Percentiles rank a stretch among this genome's conserved stretches.
Conservation (phyloP, 2,797 vertebrate species). For the Sternarchorhynchus goeldii region DNA sequence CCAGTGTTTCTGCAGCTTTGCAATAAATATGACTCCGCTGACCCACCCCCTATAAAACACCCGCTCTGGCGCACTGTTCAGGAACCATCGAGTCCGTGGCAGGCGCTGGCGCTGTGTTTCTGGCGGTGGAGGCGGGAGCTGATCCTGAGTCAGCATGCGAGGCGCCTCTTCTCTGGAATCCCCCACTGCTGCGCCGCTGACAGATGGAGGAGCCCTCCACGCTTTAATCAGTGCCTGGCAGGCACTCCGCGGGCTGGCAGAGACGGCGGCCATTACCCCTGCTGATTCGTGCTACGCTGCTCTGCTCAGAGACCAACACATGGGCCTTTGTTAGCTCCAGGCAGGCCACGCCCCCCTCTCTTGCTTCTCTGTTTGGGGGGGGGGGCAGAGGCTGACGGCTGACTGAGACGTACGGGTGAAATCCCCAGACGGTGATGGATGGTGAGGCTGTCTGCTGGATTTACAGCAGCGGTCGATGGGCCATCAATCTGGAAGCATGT, state of each 20-base stretch:
- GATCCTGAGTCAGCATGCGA: slow-evolving; percentile 10
- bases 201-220: slow-evolving; percentile 43
- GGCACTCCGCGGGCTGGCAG: slow-evolving; percentile 35
- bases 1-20: not conserved
- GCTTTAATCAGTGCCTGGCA: slow-evolving; percentile 49
- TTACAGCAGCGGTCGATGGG: slow-evolving; percentile 67
- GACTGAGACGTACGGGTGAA: too few species aligned
- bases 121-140: slow-evolving; percentile 10
- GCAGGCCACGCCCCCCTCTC: slow-evolving; percentile 13
- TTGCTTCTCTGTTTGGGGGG: not conserved
- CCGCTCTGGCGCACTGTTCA: not conserved
- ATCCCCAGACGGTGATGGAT: slow-evolving; percentile 43
- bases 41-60: not conserved
- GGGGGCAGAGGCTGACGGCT: slow-evolving; percentile 1
- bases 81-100: not conserved
- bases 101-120: not conserved
- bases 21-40: not conserved
- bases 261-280: slow-evolving; percentile 47
- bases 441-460: slow-evolving; percentile 56
- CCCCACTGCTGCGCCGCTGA: slow-evolving; percentile 44
- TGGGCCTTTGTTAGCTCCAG: slow-evolving; percentile 26
- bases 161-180: slow-evolving; percentile 47
- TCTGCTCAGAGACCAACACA: slow-evolving; percentile 35
- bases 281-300: slow-evolving; percentile 41
- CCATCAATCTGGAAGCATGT: slow-evolving; percentile 70